These are phyloP conservation scores for Heliconius ethilla DNA, from an alignment of 2,888 invertebrate genomes.

Conservation along the genomic window DNA sequence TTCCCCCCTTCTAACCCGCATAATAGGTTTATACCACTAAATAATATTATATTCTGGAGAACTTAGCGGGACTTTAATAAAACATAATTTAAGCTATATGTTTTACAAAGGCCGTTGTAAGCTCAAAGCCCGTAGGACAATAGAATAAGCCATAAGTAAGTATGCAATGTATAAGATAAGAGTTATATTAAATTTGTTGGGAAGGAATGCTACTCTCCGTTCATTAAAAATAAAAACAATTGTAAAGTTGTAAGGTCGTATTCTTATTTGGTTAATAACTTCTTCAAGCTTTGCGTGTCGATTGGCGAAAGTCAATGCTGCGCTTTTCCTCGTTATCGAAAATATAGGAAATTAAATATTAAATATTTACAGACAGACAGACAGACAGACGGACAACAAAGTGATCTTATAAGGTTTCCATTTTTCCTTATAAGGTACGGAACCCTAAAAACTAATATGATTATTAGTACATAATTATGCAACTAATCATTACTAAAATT, in stretches of 20 bases:
- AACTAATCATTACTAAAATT: not conserved
- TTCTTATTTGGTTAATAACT: not conserved
- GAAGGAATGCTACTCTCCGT: not conserved
- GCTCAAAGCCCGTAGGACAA: not conserved
- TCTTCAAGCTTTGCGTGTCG: too few relatives aligned
- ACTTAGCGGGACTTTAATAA: conserved; percentile 31
- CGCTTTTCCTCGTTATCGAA: too few relatives aligned
- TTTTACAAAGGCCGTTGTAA: conserved; percentile 27
- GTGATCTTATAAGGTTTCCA: too few relatives aligned
- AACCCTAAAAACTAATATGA: not conserved
- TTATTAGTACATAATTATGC: too few relatives aligned
- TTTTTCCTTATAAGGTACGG: too few relatives aligned
- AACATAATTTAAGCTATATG: conserved; percentile 32
- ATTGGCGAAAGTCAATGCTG: too few relatives aligned
- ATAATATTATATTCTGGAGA: conserved; percentile 31
- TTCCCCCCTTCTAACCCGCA: conserved; percentile 15
- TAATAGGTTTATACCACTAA: conserved; percentile 27
- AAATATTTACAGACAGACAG: not conserved
- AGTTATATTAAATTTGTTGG: not conserved
- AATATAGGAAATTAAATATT: not conserved
- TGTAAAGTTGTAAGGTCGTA: not conserved
- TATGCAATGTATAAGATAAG: conserved; percentile 2
- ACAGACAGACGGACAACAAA: too few relatives aligned
- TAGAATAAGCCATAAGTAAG: not conserved
- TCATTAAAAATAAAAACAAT: not conserved